Evolutionary conservation across 2,797 vertebrate species (phyloP).

Genomic region (Alfaro cultratus): DNA sequence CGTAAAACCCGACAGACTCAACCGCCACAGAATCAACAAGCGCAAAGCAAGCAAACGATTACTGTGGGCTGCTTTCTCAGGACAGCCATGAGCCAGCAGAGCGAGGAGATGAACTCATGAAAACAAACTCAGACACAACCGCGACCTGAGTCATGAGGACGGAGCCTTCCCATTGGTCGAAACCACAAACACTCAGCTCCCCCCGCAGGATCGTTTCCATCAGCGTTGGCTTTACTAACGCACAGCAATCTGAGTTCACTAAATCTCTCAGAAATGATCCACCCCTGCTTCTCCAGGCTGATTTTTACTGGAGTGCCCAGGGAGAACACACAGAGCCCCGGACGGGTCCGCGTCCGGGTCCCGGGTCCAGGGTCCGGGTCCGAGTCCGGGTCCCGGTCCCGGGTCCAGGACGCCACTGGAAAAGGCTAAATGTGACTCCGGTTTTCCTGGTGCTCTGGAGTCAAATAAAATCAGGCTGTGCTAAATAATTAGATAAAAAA

Average conservation of each 20-base stretch:
- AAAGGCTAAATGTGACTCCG: not conserved
- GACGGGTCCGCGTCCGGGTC: too few relatives aligned
- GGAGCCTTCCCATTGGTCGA: not conserved
- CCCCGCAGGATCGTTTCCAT: not conserved
- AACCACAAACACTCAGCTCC: not conserved
- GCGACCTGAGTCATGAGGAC: not conserved
- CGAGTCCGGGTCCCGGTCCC: too few relatives aligned
- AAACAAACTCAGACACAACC: not conserved
- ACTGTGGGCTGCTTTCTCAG: not conserved
- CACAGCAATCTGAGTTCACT: too few relatives aligned
- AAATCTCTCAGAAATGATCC: not conserved
- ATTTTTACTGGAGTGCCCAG: not conserved
- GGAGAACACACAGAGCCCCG: too few relatives aligned
- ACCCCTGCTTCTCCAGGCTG: not conserved
- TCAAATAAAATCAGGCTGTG: not conserved
- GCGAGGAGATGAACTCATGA: not conserved
- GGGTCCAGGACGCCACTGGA: not conserved
- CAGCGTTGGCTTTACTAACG: not conserved
- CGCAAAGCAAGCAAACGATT: conserved; percentile 1
- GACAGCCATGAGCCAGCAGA: not conserved
- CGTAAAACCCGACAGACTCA: not conserved
- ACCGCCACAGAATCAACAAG: not conserved
- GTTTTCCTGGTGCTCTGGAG: not conserved
- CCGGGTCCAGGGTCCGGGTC: too few relatives aligned
- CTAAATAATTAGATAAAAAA: not conserved